Conservation (phyloP, 2,797 vertebrate species). For the Pseudochirops corinnae region DNA sequence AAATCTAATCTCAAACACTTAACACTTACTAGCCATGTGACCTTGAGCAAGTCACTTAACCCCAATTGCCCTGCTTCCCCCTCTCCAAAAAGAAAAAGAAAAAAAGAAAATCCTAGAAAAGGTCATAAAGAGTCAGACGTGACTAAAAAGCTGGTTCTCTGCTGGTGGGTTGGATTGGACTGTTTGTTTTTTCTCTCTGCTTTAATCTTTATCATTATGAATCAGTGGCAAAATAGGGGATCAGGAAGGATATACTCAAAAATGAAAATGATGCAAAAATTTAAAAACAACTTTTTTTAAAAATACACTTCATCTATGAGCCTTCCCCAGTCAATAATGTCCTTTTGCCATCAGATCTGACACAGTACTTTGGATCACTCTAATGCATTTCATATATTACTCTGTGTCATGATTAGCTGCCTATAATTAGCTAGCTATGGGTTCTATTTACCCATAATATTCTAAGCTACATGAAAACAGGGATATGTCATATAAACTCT, state of each 20-base stretch:
- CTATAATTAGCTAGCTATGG: not conserved
- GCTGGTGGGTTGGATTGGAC: not conserved
- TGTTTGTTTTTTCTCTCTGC: not conserved
- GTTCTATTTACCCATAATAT: not conserved
- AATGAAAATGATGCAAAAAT: not conserved
- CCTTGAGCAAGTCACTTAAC: too few species aligned
- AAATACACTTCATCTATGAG: not conserved
- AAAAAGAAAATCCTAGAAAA: too few species aligned
- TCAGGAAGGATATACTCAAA: not conserved
- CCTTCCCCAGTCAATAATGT: not conserved
- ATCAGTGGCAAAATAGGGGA: not conserved
- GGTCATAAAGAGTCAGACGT: not conserved
- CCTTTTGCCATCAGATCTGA: not conserved
- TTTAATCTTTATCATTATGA: not conserved
- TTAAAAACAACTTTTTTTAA: not conserved
- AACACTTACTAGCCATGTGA: too few species aligned
- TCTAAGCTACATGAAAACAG: not conserved
- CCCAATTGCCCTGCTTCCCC: too few species aligned
- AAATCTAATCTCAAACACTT: too few species aligned
- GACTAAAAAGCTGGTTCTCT: not conserved
- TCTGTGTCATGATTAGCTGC: too few species aligned
- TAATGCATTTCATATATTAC: not conserved
- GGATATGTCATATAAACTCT: not conserved
- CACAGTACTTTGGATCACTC: not conserved
- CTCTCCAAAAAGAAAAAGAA: too few species aligned